These are phyloP conservation scores for Caenorhabditis sp. DNA, from an alignment of 2,888 invertebrate genomes.

Conservation along the genomic window DNA sequence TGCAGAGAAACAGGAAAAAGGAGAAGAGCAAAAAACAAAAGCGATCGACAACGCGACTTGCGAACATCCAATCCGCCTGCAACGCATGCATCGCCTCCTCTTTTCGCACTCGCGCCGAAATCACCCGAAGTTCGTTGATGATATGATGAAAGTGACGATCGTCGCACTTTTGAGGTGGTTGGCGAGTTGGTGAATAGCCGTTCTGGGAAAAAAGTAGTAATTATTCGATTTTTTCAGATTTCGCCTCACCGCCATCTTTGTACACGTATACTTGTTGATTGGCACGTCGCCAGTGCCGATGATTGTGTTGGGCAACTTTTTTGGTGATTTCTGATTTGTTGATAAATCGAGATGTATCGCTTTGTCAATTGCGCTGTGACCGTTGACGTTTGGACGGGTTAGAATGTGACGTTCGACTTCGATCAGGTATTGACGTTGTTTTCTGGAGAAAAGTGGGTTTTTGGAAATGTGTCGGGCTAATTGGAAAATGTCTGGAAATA, in stretches of 20 bases:
- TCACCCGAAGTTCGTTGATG: slow-evolving; percentile 50
- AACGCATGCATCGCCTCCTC: slow-evolving; percentile 66
- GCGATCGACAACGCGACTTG: slow-evolving; percentile 66
- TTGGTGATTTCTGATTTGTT: slow-evolving; percentile 20
- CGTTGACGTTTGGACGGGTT: slow-evolving; percentile 29
- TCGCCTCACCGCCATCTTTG: neutral
- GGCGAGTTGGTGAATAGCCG: neutral
- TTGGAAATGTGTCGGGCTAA: neutral
- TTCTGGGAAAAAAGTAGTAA: too few relatives aligned
- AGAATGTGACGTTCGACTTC: slow-evolving; percentile 38
- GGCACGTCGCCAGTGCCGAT: slow-evolving; percentile 22
- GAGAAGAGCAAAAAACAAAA: slow-evolving; percentile 67
- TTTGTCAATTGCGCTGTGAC: slow-evolving; percentile 25
- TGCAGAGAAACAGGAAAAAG: slow-evolving; percentile 62
- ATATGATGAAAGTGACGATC: slow-evolving; percentile 49
- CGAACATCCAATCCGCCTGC: slow-evolving; percentile 69
- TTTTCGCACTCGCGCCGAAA: slow-evolving; percentile 65
- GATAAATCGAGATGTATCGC: slow-evolving; percentile 40
- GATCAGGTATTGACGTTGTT: slow-evolving; percentile 35
- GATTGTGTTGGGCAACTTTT: slow-evolving; percentile 4
- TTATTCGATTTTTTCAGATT: too few relatives aligned
- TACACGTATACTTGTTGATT: slow-evolving; percentile 33
- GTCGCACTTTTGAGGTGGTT: slow-evolving; percentile 21
- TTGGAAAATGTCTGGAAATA: neutral
- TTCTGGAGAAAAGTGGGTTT: slow-evolving; percentile 13